Conservation (phyloP, 2,797 vertebrate genomes). For the Arvicola amphibius region DNA sequence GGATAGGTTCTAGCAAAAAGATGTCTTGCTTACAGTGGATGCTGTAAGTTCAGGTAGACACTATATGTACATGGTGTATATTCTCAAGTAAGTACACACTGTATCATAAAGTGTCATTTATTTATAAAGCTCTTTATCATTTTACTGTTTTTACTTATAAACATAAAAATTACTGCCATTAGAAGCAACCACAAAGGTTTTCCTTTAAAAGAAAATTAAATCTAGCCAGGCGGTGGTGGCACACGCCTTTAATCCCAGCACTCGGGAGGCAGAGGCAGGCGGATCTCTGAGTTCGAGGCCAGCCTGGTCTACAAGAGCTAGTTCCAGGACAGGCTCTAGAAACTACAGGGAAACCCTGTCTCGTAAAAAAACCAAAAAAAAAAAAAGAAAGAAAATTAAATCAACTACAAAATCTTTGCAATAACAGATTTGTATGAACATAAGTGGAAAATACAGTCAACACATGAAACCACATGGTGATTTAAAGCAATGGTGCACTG, state of each 20-base stretch:
- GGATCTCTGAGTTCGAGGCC: too few species aligned
- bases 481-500: neutral
- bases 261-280: too few species aligned
- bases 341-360: too few species aligned
- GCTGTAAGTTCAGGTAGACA: neutral
- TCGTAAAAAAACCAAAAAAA: too few species aligned
- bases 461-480: constrained; percentile 8
- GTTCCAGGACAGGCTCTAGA: too few species aligned
- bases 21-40: rapidly evolving
- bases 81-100: neutral
- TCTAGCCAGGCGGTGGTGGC: too few species aligned
- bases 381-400: constrained; percentile 35
- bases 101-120: too few species aligned
- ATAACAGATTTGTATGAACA: constrained; percentile 40
- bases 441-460: constrained; percentile 24
- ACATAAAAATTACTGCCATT: neutral
- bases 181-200: neutral
- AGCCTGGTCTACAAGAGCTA: too few species aligned
- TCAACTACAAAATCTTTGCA: constrained; percentile 1
- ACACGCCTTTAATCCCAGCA: too few species aligned
- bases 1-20: neutral
- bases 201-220: constrained; percentile 40
- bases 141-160: neutral
- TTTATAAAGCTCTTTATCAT: neutral
- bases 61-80: neutral